Evolutionary conservation across 1,140 invertebrate genomes (phyloP), one percentile per base, ranked within the genome.

Genomic region (Cotesia chilonis): DNA sequence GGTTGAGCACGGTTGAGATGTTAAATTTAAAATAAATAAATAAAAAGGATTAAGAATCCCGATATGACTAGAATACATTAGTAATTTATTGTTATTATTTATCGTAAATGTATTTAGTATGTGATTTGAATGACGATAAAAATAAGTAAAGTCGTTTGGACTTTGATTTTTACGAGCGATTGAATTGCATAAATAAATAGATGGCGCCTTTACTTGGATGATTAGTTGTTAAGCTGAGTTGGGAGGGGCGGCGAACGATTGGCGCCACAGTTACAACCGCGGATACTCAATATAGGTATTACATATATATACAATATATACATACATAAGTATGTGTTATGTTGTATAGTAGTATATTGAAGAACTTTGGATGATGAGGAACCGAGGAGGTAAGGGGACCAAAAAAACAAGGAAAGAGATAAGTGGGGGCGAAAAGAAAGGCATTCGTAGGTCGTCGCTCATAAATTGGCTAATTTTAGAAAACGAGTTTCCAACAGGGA

Each of bases 381-480:
- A 35, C 57, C 14, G 36, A 7, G 10, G 57, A 57, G 20, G 20
- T 6, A 41, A 17, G 55, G 28, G n/a, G 14, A 35, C 4, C 9
- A 37, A 38, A 55, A 28, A 52, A 66, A 51, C 17, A 66, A 52
- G 60, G 57, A 61, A 38, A 57, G 47, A 73, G 38, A 73, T 59
- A 68, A 47, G 65, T 55, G 38, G 69, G 72, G 72, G 61, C 71
- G 52, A 73, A 75, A 73, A 75, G 72, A 75, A 73, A 75, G 74
- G 72, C 74, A 75, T 75, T 75, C 69, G 74, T 75, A 72, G 72
- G 74, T 75, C 70, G 71, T 72, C 68, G 79, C 71, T 79, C 77
- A 78, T 80, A 80, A 80, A 80, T 79, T 79, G 70, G 78, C 79
- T 77, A 80, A 78, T 76, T 80, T 80, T 79, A 80, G 79, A 79